phyloP scores from a whole-genome alignment of 2,797 vertebrate genomes.

The Xiphorhynchus erythropygius region DNA sequence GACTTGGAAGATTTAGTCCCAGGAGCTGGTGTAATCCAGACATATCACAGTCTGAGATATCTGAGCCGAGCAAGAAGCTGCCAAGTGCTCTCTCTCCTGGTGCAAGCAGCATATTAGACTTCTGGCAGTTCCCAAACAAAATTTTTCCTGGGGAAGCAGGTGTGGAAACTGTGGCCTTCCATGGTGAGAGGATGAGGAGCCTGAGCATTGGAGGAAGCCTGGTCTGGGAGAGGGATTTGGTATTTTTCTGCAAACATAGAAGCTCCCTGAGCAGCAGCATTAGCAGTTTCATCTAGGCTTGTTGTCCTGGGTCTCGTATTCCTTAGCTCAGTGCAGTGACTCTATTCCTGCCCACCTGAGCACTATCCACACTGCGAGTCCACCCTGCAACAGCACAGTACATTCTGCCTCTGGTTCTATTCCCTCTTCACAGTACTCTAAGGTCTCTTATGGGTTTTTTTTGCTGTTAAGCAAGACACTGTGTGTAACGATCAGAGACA shows the following conservation, averaged over 20 bases:
- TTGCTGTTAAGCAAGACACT: background rate
- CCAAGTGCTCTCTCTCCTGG: constrained; percentile 43
- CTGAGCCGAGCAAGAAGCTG: background rate
- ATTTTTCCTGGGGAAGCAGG: constrained; percentile 35
- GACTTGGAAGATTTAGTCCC: constrained; percentile 49
- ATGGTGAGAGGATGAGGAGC: background rate
- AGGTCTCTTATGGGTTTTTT: background rate
- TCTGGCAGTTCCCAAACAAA: constrained; percentile 34
- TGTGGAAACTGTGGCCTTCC: constrained; percentile 17
- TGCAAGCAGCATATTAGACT: constrained; percentile 35
- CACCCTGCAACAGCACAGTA: background rate
- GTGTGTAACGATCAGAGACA: background rate
- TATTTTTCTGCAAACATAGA: background rate
- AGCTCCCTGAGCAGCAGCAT: background rate
- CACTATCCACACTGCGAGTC: background rate
- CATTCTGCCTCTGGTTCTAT: background rate
- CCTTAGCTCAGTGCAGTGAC: background rate
- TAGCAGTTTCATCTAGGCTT: background rate
- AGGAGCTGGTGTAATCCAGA: constrained; percentile 57
- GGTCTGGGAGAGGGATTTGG: background rate
- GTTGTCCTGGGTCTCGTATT: background rate
- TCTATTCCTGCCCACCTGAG: background rate
- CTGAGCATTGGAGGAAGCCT: background rate
- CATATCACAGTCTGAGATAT: constrained; percentile 62
- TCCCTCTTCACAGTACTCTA: background rate